Conservation (phyloP, 1,140 invertebrate species). For the Drosophila sp. region DNA sequence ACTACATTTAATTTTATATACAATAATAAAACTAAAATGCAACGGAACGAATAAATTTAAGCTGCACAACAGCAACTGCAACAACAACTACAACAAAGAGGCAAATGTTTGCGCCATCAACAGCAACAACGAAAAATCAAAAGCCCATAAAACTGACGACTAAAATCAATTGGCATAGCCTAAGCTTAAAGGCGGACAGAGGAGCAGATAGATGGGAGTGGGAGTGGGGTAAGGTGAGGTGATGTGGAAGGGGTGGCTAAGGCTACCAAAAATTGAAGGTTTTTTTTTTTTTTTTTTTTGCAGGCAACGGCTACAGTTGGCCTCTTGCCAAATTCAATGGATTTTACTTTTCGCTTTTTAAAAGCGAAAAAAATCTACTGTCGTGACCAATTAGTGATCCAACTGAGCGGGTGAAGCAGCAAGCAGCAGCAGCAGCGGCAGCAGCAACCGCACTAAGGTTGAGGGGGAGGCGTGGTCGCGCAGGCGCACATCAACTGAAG, state of each 20-base stretch:
- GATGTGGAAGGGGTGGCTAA: constrained; percentile 19
- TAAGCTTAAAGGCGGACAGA: constrained; percentile 71
- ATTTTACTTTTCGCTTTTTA: constrained; percentile 76
- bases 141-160: constrained; percentile 78
- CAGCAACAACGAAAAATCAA: constrained; percentile 64
- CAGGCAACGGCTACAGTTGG: constrained; percentile 41
- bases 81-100: constrained; percentile 21
- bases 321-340: constrained; percentile 80
- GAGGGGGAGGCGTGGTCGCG: constrained; percentile 51
- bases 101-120: constrained; percentile 23
- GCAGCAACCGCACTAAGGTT: constrained; percentile 2
- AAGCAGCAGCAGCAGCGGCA: not conserved
- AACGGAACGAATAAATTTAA: constrained; percentile 57
- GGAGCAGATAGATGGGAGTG: not conserved
- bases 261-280: constrained; percentile 71
- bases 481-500: constrained; percentile 67
- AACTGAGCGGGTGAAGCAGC: constrained; percentile 42
- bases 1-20: constrained; percentile 72
- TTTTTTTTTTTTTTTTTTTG: constrained; percentile 29
- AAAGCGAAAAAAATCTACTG: constrained; percentile 53
- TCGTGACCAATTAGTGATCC: constrained; percentile 79
- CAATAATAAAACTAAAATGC: constrained; percentile 66
- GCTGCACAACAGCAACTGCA: constrained; percentile 20
- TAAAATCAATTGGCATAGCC: constrained; percentile 75
- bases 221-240: not conserved